A percentile compares a stretch with the other conserved stretches of the same genome.
Conservation (phyloP, 2,113 vertebrate genomes). For the Gnathonemus longibarbis region DNA sequence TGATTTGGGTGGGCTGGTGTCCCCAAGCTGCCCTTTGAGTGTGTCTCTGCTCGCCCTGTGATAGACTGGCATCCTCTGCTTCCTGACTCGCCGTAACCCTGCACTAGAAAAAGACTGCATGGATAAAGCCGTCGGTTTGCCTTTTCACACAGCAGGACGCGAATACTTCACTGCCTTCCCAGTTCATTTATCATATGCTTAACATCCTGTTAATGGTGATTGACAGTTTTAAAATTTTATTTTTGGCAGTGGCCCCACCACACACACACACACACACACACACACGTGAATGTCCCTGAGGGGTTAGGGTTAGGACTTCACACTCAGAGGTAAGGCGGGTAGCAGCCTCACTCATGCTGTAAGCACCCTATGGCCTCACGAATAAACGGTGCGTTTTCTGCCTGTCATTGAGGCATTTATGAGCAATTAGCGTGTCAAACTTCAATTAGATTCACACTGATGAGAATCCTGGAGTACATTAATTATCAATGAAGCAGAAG, state of each 20-base stretch:
- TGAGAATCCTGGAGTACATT: constrained; percentile 38
- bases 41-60: neutral
- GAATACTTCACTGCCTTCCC: neutral
- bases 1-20: neutral
- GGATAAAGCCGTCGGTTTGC: neutral
- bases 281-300: neutral
- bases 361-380: neutral
- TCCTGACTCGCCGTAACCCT: neutral
- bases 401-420: constrained; percentile 27
- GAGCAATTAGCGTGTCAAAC: constrained; percentile 34
- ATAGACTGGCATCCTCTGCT: neutral
- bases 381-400: neutral
- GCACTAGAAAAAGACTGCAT: neutral
- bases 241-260: neutral
- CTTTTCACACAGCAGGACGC: neutral
- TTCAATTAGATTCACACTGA: constrained; percentile 39
- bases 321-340: neutral
- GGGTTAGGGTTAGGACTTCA: neutral
- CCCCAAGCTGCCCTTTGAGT: neutral
- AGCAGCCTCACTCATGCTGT: neutral
- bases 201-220: neutral
- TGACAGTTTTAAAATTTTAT: neutral
- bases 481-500: constrained; percentile 32
- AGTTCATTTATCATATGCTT: neutral
- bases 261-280: neutral